These are phyloP conservation scores for Oxyura jamaicensis DNA, from an alignment of 2,113 vertebrate genomes.

Conservation along the genomic window DNA sequence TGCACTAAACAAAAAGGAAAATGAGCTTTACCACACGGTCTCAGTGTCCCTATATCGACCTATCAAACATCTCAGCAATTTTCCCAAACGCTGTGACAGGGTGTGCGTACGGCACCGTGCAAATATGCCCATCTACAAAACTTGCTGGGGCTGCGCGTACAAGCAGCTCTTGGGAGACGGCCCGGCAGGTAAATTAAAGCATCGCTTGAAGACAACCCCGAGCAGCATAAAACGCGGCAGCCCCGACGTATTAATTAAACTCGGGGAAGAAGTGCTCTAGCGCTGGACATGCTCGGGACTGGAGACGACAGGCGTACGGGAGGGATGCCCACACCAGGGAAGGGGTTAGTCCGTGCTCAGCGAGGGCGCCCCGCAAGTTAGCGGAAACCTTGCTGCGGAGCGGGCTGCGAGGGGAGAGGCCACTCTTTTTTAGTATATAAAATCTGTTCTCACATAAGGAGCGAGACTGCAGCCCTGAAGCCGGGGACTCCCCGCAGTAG, in stretches of 20 bases:
- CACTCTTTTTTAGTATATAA: background rate
- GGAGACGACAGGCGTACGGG: background rate
- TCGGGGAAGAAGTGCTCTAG: background rate
- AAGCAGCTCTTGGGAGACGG: background rate
- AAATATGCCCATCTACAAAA: conserved; percentile 17
- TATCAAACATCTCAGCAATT: background rate
- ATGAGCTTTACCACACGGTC: background rate
- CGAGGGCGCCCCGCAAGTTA: background rate
- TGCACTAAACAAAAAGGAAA: background rate
- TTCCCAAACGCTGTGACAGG: background rate
- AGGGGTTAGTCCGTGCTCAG: background rate
- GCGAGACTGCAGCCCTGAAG: conserved; percentile 17
- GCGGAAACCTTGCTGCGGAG: background rate
- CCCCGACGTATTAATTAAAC: background rate
- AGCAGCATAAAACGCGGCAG: conserved; percentile 2
- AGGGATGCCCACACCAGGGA: background rate
- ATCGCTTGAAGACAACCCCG: background rate
- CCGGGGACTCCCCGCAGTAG: background rate
- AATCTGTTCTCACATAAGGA: background rate
- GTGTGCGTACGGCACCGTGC: background rate
- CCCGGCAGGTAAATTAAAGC: background rate
- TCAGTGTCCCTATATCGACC: background rate
- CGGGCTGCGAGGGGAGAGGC: background rate
- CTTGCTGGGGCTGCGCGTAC: background rate
- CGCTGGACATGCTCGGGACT: background rate